A percentile compares a stretch with the other conserved stretches of the same genome.
Conservation (phyloP, 2,113 vertebrate genomes). For the Solenodon paradoxus region DNA sequence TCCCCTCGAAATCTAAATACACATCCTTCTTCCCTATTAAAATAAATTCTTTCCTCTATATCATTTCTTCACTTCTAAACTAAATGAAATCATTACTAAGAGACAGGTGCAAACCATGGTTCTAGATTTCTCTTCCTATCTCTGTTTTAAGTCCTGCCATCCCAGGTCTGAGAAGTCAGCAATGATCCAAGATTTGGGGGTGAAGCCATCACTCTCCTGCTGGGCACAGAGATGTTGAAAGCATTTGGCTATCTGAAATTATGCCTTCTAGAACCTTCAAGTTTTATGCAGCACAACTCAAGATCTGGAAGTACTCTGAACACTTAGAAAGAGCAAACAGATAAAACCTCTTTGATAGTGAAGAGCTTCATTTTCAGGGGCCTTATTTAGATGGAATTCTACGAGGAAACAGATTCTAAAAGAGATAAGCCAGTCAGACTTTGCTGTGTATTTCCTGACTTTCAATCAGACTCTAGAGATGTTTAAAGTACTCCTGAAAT, state of each 20-base stretch:
- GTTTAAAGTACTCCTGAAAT: background rate
- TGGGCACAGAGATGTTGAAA: background rate
- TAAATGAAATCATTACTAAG: background rate
- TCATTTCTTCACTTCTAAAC: background rate
- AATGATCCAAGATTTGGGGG: background rate
- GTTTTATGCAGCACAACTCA: background rate
- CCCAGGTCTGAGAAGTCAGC: background rate
- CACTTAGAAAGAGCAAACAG: background rate
- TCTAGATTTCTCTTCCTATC: background rate
- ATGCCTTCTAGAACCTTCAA: background rate
- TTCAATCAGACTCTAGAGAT: background rate
- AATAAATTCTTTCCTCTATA: background rate
- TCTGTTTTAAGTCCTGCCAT: background rate
- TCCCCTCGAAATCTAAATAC: slow-evolving; percentile 22
- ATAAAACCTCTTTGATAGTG: background rate
- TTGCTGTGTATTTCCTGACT: background rate
- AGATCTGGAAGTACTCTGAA: background rate
- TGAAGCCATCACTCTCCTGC: background rate
- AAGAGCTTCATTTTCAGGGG: background rate
- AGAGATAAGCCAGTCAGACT: background rate
- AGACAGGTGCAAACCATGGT: background rate
- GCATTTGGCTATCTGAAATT: background rate
- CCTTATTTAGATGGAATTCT: background rate
- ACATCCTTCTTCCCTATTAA: background rate
- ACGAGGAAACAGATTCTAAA: background rate